These are phyloP conservation scores for Tribolium madens DNA, from an alignment of 1,140 invertebrate species.

Conservation along the genomic window DNA sequence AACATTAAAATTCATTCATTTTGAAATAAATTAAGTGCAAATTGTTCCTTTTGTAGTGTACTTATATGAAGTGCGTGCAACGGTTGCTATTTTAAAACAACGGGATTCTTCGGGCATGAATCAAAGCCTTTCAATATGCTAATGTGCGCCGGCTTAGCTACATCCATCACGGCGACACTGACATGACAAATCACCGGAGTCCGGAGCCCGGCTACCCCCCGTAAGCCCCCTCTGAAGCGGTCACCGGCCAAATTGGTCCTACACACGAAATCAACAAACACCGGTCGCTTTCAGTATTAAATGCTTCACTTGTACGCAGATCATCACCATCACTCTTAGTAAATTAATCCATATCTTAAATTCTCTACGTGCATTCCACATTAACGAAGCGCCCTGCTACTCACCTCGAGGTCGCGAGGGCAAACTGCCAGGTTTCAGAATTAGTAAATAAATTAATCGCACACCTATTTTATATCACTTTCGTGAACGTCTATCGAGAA, in stretches of 20 bases:
- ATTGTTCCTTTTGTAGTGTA: not conserved
- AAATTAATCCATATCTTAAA: constrained; percentile 43
- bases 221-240: constrained; percentile 1
- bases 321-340: constrained; percentile 38
- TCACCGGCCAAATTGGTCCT: constrained; percentile 41
- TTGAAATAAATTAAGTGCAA: not conserved
- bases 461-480: not conserved
- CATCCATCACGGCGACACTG: constrained; percentile 61
- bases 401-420: constrained; percentile 2
- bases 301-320: constrained; percentile 20
- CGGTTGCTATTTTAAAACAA: constrained; percentile 59
- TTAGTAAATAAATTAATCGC: constrained; percentile 1
- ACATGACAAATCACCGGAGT: constrained; percentile 60
- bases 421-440: not conserved
- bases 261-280: constrained; percentile 46
- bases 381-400: constrained; percentile 28
- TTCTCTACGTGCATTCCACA: constrained; percentile 36
- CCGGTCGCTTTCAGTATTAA: constrained; percentile 1
- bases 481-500: not conserved
- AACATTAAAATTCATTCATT: not conserved
- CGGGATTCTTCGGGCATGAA: constrained; percentile 58
- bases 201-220: constrained; percentile 32
- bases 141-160: constrained; percentile 51
- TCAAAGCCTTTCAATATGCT: constrained; percentile 61
- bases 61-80: constrained; percentile 40